Evolutionary conservation across 2,113 vertebrate genomes (phyloP), one percentile per base, ranked within the genome.

Genomic region (Pterocles burchelli): DNA sequence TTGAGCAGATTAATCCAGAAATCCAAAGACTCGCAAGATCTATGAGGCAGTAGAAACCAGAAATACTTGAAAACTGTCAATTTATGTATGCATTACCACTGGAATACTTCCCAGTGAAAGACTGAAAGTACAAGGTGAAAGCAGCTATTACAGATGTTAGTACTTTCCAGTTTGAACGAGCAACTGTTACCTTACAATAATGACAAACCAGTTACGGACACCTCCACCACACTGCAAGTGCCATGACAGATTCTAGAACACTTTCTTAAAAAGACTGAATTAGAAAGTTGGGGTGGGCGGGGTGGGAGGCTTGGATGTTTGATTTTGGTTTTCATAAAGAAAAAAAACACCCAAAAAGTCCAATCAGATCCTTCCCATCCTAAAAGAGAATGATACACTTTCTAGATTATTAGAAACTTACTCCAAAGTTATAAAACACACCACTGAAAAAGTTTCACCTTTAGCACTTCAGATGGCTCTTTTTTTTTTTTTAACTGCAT

Each of bases 1-100:
- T 16, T 74, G 34, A 88, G 76, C 43, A 88, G 63, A 94, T 80
- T 88, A 86, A 89, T 77, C 54, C 80, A 88, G 63, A 94, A 90
- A 86, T 70, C 41, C 51, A 73, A 88, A 95, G 59, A 76, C 36
- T n/a, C 20, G 31, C 26, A 93, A 68, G 63, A 92, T 86, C 79
- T 92, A 36, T 66, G 51, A 66, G 63, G 72, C 80, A 86, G 31
- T 9, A 89, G 89, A 49, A 90, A 94, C 14, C 59, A 90, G 68
- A 84, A 90, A 62, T 66, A 90, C 55, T 43, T 92, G 82, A 72
- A 93, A 96, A 85, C 11, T 52, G 52, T n/a, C 85, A 83, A 65
- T 90, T 94, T 96, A 84, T 77, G 80, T 92, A 81, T 46, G 46
- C 68, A 67, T 89, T 89, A 66, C 73, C 65, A 73, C 46, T 51